These are phyloP conservation scores for Drosophila ohnishii DNA, from an alignment of 1,140 invertebrate genomes.

Conservation along the genomic window DNA sequence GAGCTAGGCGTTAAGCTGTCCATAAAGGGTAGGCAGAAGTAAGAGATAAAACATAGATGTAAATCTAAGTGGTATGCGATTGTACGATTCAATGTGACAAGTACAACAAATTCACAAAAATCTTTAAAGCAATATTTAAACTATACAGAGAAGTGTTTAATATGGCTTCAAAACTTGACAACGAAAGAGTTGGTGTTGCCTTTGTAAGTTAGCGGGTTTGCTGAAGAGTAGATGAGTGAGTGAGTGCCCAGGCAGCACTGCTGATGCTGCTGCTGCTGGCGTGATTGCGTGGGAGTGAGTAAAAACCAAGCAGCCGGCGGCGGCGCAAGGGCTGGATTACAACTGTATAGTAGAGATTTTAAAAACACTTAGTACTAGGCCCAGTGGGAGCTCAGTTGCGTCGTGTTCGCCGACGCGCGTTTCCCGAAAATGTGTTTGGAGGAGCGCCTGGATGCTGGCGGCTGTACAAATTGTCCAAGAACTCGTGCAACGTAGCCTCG, in stretches of 20 bases:
- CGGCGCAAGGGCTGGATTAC: constrained; percentile 33
- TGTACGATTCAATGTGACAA: constrained; percentile 46
- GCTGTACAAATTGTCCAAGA: constrained; percentile 82
- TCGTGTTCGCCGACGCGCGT: constrained; percentile 69
- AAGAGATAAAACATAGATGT: constrained; percentile 61
- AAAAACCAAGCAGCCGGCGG: constrained; percentile 29
- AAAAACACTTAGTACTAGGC: constrained; percentile 69
- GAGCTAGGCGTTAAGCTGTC: constrained; percentile 69
- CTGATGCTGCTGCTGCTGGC: constrained; percentile 1
- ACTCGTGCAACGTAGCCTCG: constrained; percentile 79
- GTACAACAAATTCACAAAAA: constrained; percentile 35
- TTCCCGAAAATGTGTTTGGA: constrained; percentile 59
- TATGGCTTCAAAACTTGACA: constrained; percentile 23
- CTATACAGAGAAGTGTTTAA: constrained; percentile 22
- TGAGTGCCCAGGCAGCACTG: constrained; percentile 3
- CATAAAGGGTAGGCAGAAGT: constrained; percentile 54
- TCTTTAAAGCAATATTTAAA: constrained; percentile 36
- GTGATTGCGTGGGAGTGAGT: constrained; percentile 25
- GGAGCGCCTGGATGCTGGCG: constrained; percentile 75
- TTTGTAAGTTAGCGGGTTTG: neutral
- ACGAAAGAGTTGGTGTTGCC: constrained; percentile 1
- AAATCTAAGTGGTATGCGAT: constrained; percentile 53
- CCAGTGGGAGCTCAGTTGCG: constrained; percentile 63
- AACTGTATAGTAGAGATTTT: constrained; percentile 71
- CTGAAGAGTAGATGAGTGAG: constrained; percentile 16